These are phyloP conservation scores for Loris lydekkerianus DNA, from an alignment of 2,797 vertebrate genomes.

Conservation along the genomic window DNA sequence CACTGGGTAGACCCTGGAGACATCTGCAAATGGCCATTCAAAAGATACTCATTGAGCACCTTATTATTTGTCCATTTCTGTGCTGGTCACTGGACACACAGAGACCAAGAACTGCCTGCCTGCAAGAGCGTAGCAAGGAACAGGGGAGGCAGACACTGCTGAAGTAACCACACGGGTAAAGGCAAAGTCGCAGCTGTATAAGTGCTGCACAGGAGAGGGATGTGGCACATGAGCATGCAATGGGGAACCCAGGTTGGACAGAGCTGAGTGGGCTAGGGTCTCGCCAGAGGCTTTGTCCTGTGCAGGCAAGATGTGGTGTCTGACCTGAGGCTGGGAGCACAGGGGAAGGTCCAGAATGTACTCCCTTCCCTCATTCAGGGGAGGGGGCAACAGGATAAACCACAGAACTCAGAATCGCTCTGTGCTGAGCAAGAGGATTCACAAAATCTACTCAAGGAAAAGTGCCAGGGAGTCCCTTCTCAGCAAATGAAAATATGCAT, in stretches of 20 bases:
- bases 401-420: background rate
- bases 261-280: background rate
- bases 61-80: background rate
- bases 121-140: background rate
- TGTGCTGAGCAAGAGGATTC: background rate
- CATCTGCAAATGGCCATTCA: background rate
- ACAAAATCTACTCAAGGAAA: slow-evolving; percentile 27
- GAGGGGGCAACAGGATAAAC: background rate
- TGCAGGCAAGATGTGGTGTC: background rate
- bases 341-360: background rate
- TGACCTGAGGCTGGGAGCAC: background rate
- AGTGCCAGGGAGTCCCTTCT: background rate
- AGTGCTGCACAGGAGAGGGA: background rate
- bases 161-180: background rate
- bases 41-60: background rate
- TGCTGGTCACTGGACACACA: background rate
- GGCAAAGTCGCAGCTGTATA: background rate
- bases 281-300: background rate
- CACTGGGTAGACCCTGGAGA: background rate
- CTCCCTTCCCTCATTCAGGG: background rate
- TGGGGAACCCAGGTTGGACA: background rate
- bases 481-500: slow-evolving; percentile 46
- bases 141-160: background rate
- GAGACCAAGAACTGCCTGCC: background rate
- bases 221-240: background rate